A percentile compares a stretch with the other conserved stretches of the same genome.
Conservation (phyloP, 2,888 invertebrate species). For the Hydropsyche betteni region DNA sequence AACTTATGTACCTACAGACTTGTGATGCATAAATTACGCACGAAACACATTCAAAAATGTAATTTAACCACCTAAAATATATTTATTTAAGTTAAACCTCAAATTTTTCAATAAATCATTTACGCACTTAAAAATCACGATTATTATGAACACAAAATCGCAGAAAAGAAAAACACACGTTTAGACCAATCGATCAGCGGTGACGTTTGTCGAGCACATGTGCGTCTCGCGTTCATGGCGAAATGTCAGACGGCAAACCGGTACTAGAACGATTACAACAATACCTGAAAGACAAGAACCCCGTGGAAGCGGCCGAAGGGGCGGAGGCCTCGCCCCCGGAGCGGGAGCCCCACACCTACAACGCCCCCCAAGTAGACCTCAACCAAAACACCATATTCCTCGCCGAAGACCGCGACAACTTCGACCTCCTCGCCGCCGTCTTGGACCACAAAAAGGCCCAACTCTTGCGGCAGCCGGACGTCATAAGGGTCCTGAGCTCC, state of each 20-base stretch:
- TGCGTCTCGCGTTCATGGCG: too few relatives aligned
- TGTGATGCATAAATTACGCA: too few relatives aligned
- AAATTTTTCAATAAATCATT: too few relatives aligned
- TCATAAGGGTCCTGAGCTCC: slow-evolving; percentile 61
- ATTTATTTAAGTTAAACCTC: too few relatives aligned
- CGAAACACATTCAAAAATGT: too few relatives aligned
- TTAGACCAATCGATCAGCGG: too few relatives aligned
- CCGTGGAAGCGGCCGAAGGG: slow-evolving; percentile 57
- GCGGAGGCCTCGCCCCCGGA: slow-evolving; percentile 51
- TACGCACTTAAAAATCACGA: too few relatives aligned
- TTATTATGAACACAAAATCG: too few relatives aligned
- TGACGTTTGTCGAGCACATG: too few relatives aligned
- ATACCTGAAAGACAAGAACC: slow-evolving; percentile 64
- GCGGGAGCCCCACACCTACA: slow-evolving; percentile 55
- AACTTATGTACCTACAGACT: too few relatives aligned
- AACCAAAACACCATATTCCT: slow-evolving; percentile 45
- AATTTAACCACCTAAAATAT: too few relatives aligned
- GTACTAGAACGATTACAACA: slow-evolving; percentile 64
- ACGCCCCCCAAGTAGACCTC: slow-evolving; percentile 54
- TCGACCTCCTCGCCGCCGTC: slow-evolving; percentile 58
- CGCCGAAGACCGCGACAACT: slow-evolving; percentile 42
- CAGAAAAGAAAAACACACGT: too few relatives aligned
- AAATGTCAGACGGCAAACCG: slow-evolving; percentile 55
- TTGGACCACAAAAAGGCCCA: slow-evolving; percentile 64
- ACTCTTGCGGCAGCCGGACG: slow-evolving; percentile 63